These are phyloP conservation scores for Bedellia somnulentella DNA, from an alignment of 2,888 invertebrate genomes.

Conservation along the genomic window DNA sequence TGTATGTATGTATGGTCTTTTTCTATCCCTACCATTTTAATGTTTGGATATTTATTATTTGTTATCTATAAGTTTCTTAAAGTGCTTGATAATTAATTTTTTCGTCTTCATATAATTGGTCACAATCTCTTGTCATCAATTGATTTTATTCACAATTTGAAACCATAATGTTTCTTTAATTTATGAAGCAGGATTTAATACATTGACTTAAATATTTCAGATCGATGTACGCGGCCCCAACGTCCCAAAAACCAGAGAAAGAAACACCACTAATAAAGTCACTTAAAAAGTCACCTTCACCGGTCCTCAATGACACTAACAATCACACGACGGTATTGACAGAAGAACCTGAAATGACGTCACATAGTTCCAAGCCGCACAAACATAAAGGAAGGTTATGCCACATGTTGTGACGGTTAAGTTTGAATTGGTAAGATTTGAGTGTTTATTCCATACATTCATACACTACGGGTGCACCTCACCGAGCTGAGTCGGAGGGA, in stretches of 20 bases:
- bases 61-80: neutral
- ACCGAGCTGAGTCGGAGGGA: too few relatives aligned
- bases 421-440: constrained; percentile 41
- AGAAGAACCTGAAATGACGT: constrained; percentile 14
- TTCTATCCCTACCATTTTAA: neutral
- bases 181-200: neutral
- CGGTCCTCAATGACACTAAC: constrained; percentile 13
- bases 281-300: constrained; percentile 20
- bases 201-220: constrained; percentile 27
- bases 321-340: constrained; percentile 15
- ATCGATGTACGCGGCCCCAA: constrained; percentile 51
- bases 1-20: neutral
- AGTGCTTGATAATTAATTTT: neutral
- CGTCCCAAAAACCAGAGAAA: constrained; percentile 22
- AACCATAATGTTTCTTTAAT: neutral
- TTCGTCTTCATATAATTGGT: neutral
- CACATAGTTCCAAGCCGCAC: constrained; percentile 16
- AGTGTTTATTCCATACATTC: too few relatives aligned
- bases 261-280: constrained; percentile 20
- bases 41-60: neutral
- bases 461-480: too few relatives aligned
- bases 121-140: too few relatives aligned
- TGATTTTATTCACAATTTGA: neutral
- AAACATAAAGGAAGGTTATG: constrained; percentile 46
- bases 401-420: constrained; percentile 58